Evolutionary conservation across 2,888 invertebrate species (phyloP).

Genomic region (Lasioglossum malachurum): DNA sequence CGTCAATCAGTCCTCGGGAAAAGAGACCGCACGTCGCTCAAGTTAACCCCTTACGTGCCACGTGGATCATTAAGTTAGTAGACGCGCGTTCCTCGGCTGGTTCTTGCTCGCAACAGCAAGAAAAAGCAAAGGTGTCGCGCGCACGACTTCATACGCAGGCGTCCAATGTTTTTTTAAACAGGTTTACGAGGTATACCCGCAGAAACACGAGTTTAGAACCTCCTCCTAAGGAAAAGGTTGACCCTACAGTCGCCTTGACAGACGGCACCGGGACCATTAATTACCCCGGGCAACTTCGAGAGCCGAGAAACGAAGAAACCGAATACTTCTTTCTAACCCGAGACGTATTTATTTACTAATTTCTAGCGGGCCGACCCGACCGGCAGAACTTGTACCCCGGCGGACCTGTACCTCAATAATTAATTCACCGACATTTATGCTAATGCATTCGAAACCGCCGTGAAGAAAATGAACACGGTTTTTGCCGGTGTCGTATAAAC

Average conservation of each 20-base stretch:
- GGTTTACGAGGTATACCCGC: background rate
- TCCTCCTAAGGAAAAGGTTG: background rate
- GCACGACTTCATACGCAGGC: background rate
- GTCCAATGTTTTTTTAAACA: constrained; percentile 2
- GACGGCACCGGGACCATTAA: background rate
- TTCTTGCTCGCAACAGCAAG: background rate
- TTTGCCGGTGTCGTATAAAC: background rate
- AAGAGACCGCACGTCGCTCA: background rate
- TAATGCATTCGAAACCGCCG: background rate
- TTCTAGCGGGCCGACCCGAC: background rate
- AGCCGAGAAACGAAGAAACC: background rate
- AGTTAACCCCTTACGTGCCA: background rate
- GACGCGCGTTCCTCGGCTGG: background rate
- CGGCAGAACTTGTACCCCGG: constrained; percentile 1
- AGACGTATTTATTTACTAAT: background rate
- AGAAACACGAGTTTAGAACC: background rate
- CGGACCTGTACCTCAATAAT: background rate
- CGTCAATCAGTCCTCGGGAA: background rate
- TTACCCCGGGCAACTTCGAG: background rate
- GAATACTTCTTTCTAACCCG: background rate
- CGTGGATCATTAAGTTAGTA: constrained; percentile 7
- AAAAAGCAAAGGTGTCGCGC: background rate
- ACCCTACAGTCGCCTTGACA: background rate
- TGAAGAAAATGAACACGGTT: background rate
- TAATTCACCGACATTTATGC: background rate